Percentiles rank a stretch among this genome's conserved stretches.
phyloP scores from a whole-genome alignment of 2,797 vertebrate species.

The Lepus oiostolus region DNA sequence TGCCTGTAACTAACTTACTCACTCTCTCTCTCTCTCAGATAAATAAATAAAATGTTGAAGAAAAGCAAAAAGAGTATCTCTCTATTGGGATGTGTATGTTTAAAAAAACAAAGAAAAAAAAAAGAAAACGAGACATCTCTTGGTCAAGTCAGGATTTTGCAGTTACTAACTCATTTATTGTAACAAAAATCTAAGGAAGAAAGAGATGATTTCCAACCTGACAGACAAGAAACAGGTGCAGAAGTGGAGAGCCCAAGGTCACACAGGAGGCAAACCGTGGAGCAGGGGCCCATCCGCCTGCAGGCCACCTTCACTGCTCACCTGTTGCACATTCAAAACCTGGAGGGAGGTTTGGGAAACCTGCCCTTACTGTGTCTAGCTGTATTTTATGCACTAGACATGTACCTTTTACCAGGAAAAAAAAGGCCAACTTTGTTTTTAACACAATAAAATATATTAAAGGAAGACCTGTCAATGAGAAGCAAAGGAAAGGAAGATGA shows the following conservation, averaged over 20 bases:
- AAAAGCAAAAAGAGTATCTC: no score
- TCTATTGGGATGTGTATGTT: no score
- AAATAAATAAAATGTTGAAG: no score
- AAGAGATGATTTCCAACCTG: not conserved
- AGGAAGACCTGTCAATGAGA: conserved; percentile 10
- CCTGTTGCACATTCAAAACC: not conserved
- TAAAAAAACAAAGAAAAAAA: not conserved
- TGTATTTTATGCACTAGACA: not conserved
- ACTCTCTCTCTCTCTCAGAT: no score
- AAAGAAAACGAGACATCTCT: not conserved
- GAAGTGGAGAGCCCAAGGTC: not conserved
- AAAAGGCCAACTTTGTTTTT: conserved; percentile 13
- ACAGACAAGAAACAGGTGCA: not conserved
- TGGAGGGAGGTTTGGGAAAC: not conserved
- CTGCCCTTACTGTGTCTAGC: not conserved
- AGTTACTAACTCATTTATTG: conserved; percentile 33
- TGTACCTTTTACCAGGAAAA: not conserved
- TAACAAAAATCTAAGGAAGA: not conserved
- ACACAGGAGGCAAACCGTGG: rapidly evolving
- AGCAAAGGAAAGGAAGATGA: conserved; percentile 21
- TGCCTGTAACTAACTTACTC: no score
- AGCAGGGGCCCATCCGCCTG: not conserved
- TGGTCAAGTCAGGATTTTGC: not conserved
- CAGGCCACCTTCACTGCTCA: not conserved
- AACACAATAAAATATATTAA: not conserved